Percentiles rank a stretch among this genome's conserved stretches.
These are phyloP conservation scores for Cariama cristata DNA, from an alignment of 2,113 vertebrate species.

Conservation along the genomic window DNA sequence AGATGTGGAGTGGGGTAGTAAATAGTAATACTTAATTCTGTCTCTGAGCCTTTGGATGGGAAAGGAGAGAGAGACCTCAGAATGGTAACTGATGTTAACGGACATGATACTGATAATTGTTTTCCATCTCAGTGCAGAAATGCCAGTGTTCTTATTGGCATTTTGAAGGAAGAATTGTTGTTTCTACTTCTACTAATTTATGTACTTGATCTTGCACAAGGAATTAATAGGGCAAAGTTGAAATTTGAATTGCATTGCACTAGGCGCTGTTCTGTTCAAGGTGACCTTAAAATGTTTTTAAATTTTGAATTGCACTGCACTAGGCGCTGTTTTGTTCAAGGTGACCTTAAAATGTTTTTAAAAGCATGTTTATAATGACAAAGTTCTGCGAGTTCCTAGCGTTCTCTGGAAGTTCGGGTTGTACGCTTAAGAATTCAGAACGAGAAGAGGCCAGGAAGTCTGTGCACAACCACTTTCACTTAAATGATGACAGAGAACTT, in stretches of 20 bases:
- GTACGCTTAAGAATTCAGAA: neutral
- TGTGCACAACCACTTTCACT: neutral
- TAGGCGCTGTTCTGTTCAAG: neutral
- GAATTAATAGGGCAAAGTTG: neutral
- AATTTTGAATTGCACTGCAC: neutral
- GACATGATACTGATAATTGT: neutral
- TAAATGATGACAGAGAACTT: neutral
- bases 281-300: neutral
- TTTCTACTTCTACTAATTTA: neutral
- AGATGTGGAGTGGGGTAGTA: neutral
- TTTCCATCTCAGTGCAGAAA: neutral
- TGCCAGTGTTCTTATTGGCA: neutral
- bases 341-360: neutral
- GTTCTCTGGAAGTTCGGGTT: neutral
- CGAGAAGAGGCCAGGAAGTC: neutral
- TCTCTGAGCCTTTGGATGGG: neutral
- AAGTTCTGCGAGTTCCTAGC: neutral
- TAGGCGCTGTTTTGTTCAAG: neutral
- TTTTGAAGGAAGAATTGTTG: neutral
- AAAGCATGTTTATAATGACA: neutral
- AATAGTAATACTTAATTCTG: neutral
- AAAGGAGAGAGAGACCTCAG: neutral
- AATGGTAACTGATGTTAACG: neutral
- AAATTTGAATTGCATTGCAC: neutral
- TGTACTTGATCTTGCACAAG: neutral